Evolutionary conservation across 2,797 vertebrate species (phyloP).

Genomic region (Gobionotothen gibberifrons): DNA sequence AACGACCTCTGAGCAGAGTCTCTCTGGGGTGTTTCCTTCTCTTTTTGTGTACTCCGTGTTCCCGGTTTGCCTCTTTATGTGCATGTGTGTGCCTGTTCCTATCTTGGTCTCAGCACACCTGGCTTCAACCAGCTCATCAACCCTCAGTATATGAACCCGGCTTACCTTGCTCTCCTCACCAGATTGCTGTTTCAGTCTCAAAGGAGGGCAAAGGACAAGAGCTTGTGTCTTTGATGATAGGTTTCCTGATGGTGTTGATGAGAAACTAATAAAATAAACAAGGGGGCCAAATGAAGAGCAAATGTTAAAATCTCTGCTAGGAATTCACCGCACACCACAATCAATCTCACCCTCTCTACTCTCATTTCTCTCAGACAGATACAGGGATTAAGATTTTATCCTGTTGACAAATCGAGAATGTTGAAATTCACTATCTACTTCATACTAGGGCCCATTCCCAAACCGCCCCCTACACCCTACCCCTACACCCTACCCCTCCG

Average conservation of each 20-base stretch:
- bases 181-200: background rate
- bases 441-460: too few species aligned
- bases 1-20: too few species aligned
- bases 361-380: conserved; percentile 44
- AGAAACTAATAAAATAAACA: conserved; percentile 13
- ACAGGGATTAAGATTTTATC: conserved; percentile 53
- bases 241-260: background rate
- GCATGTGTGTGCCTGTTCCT: too few species aligned
- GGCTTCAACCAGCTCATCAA: background rate
- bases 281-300: background rate
- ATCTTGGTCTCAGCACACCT: background rate
- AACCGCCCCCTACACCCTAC: too few species aligned
- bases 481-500: too few species aligned
- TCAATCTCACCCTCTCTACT: conserved; percentile 32
- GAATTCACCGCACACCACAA: conserved; percentile 19
- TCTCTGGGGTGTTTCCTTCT: too few species aligned
- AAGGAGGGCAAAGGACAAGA: background rate
- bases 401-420: conserved; percentile 30
- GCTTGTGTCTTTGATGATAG: too few species aligned
- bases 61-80: too few species aligned
- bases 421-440: conserved; percentile 35
- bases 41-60: too few species aligned
- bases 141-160: background rate
- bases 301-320: conserved; percentile 4
- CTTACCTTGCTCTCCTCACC: background rate